Conservation (phyloP, 2,888 invertebrate genomes). For the Xestia sexstrigata region DNA sequence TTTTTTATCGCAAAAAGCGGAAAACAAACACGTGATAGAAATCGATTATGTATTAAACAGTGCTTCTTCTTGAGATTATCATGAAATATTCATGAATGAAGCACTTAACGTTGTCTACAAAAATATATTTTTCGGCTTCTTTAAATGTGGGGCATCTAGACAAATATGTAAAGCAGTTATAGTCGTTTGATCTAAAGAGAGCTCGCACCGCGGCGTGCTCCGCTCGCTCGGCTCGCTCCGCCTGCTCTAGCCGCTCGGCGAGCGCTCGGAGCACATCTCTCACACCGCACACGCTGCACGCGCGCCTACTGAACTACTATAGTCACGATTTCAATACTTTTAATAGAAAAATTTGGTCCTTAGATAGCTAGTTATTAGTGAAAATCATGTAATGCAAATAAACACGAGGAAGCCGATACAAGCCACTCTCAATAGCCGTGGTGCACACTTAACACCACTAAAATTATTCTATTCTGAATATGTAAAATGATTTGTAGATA, state of each 20-base stretch:
- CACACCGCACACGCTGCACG: background rate
- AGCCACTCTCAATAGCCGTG: constrained; percentile 54
- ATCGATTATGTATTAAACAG: constrained; percentile 45
- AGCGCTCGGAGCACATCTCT: constrained; percentile 17
- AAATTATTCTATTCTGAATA: constrained; percentile 72
- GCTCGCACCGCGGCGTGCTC: constrained; percentile 15
- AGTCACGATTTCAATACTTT: constrained; percentile 55
- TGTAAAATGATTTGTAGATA: constrained; percentile 76
- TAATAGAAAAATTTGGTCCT: constrained; percentile 69
- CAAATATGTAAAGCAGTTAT: constrained; percentile 49
- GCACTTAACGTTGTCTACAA: constrained; percentile 53
- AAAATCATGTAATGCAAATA: constrained; percentile 53
- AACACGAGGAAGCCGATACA: constrained; percentile 63
- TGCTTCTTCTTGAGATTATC: constrained; percentile 38
- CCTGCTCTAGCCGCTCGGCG: background rate
- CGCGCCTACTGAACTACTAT: constrained; percentile 31
- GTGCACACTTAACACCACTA: constrained; percentile 55
- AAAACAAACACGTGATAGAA: constrained; percentile 49
- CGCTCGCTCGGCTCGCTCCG: constrained; percentile 8
- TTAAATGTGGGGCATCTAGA: constrained; percentile 46
- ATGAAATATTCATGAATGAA: constrained; percentile 32
- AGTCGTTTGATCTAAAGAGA: constrained; percentile 32
- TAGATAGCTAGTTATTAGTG: constrained; percentile 63
- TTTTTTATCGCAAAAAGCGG: constrained; percentile 45
- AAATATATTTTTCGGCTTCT: constrained; percentile 55